These are phyloP conservation scores for Caenorhabditis sp. DNA, from an alignment of 2,888 invertebrate species.

Conservation along the genomic window DNA sequence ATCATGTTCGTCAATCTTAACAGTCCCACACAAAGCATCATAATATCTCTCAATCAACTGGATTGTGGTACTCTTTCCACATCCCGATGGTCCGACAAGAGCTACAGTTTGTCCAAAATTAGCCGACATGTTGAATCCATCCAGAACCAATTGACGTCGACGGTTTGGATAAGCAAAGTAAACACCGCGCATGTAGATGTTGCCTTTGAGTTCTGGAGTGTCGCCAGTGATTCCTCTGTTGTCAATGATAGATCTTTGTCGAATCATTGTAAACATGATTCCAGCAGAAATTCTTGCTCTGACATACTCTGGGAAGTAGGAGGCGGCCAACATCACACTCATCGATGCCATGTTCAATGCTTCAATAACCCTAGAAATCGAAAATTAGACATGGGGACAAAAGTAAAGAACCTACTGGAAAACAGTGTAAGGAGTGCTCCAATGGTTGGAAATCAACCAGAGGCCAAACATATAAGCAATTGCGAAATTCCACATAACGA, in stretches of 20 bases:
- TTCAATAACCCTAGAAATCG: slow-evolving; percentile 85
- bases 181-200: slow-evolving; percentile 88
- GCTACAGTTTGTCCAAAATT: slow-evolving; percentile 84
- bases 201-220: slow-evolving; percentile 85
- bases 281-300: slow-evolving; percentile 84
- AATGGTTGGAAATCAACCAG: slow-evolving; percentile 69
- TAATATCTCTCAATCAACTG: slow-evolving; percentile 84
- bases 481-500: slow-evolving; percentile 77
- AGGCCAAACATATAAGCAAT: slow-evolving; percentile 77
- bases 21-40: slow-evolving; percentile 81
- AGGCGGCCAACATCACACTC: slow-evolving; percentile 83
- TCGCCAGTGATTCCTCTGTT: slow-evolving; percentile 81
- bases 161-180: slow-evolving; percentile 92
- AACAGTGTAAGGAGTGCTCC: slow-evolving; percentile 76
- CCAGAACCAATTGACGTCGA: slow-evolving; percentile 85
- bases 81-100: slow-evolving; percentile 84
- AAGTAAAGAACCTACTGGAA: slow-evolving; percentile 71
- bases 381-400: not conserved
- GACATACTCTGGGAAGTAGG: slow-evolving; percentile 84
- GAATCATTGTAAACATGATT: slow-evolving; percentile 78
- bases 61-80: slow-evolving; percentile 84
- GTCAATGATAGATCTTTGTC: slow-evolving; percentile 83
- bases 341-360: slow-evolving; percentile 85
- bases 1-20: slow-evolving; percentile 82
- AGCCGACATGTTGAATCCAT: slow-evolving; percentile 75